A percentile compares a stretch with the other conserved stretches of the same genome.
Conservation (phyloP, 2,797 vertebrate genomes). For the Caiman crocodilus region DNA sequence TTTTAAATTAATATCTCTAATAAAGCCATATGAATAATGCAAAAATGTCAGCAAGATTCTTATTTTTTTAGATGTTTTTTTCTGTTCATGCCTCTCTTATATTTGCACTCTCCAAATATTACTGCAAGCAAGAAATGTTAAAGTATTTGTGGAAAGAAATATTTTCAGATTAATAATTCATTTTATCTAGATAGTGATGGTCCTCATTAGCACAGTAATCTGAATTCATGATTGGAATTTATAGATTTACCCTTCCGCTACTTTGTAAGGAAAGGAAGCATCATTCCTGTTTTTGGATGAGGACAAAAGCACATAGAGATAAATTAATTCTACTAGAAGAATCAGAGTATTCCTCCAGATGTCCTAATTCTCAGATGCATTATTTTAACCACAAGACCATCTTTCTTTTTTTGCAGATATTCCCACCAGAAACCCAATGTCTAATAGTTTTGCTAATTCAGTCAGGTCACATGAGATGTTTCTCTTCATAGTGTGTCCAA, state of each 20-base stretch:
- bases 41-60: background rate
- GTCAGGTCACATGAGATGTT: rapidly evolving
- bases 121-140: background rate
- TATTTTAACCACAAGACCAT: background rate
- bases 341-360: background rate
- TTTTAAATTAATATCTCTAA: background rate
- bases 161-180: background rate
- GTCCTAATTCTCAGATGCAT: background rate
- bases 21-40: background rate
- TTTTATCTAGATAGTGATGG: background rate
- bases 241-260: background rate
- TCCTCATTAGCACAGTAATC: background rate
- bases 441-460: background rate
- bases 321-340: background rate
- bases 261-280: background rate
- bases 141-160: background rate
- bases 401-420: background rate
- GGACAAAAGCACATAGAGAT: background rate
- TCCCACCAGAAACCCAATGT: background rate
- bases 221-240: background rate
- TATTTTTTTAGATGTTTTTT: background rate
- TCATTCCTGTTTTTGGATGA: background rate
- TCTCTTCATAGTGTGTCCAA: background rate
- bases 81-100: constrained; percentile 10
- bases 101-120: constrained; percentile 24